These are phyloP conservation scores for Tor tambroides DNA, from an alignment of 2,113 vertebrate genomes.

Conservation along the genomic window DNA sequence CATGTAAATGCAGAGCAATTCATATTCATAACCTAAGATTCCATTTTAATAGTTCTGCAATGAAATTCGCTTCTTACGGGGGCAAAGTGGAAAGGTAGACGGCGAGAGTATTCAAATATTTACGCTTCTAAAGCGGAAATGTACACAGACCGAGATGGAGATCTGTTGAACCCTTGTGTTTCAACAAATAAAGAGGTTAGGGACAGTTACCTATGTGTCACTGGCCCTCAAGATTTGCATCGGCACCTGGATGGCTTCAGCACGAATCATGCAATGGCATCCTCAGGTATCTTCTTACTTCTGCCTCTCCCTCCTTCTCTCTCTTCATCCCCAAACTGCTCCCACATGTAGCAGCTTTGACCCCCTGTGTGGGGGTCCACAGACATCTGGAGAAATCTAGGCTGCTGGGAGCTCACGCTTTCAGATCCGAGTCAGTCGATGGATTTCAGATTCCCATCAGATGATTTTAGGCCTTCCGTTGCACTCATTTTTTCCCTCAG, in stretches of 20 bases:
- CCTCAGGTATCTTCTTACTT: constrained; percentile 44
- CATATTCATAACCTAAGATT: constrained; percentile 35
- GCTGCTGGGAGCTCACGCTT: constrained; percentile 78
- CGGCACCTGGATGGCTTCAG: constrained; percentile 14
- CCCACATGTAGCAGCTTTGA: constrained; percentile 79
- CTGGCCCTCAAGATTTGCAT: background rate
- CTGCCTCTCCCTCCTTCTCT: background rate
- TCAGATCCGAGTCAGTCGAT: constrained; percentile 67
- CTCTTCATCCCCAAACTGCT: constrained; percentile 70
- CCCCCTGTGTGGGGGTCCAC: constrained; percentile 44
- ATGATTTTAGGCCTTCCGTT: too few species aligned
- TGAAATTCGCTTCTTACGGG: constrained; percentile 7
- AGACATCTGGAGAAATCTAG: constrained; percentile 80
- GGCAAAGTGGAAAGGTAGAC: constrained; percentile 7
- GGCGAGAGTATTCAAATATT: constrained; percentile 33
- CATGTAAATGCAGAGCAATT: constrained; percentile 47
- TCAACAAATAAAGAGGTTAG: background rate
- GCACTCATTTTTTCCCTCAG: too few species aligned
- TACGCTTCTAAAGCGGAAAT: background rate
- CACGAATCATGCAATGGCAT: constrained; percentile 8
- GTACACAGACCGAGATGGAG: background rate
- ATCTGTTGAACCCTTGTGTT: background rate
- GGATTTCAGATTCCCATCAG: constrained; percentile 63
- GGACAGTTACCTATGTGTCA: background rate
- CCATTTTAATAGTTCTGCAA: constrained; percentile 22